Base-by-base conservation (phyloP, 37 sponge, comb jelly and placozoan genomes). In the Hexactinellida sp. region DNA sequence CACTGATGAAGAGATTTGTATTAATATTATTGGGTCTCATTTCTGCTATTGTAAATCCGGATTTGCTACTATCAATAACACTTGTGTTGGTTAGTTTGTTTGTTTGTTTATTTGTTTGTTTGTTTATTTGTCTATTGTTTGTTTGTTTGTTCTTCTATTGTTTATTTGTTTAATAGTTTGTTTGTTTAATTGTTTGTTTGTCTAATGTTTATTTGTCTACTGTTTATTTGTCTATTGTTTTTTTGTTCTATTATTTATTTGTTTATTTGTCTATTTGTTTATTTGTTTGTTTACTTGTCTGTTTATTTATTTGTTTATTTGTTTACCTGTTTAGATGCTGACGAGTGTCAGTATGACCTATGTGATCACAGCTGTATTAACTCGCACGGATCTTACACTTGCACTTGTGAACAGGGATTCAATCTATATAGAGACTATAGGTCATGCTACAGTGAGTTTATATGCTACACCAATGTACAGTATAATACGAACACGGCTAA, bases 81-180 rank as follows among this genome's bases (percentile, higher is more conserved):
- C 52, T 47, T 63, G 76, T n/a, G 32, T 63, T 63, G 76, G 76
- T 63, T 23, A 63, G 76, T 63, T 63, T 25, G 52, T 47, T 47
- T 47, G 52, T 47, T 47, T 47, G 52, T 47, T 47, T 47, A 16
- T 47, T 47, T 47, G 52, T 47, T 47, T 47, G 52, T 47, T 47
- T 47, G 52, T 47, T 47, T 19, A 16, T 47, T 47, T 47, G 52
- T 47, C n/a, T n/a, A n/a, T 47, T 19, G 52, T 47, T 47, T 47
- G 52, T 47, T 47, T 19, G 52, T 47, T 9, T 47, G 52, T 47
- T 47, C n/a, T n/a, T n/a, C n/a, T n/a, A n/a, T n/a, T n/a, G n/a
- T n/a, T n/a, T n/a, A n/a, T n/a, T n/a, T n/a, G n/a, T n/a, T n/a
- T n/a, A n/a, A n/a, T n/a, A n/a, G n/a, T n/a, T n/a, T n/a, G n/a